A percentile compares a stretch with the other conserved stretches of the same genome.
Evolutionary conservation across 2,113 vertebrate species (phyloP).

Genomic region (Tretioscincus oriximinensis): DNA sequence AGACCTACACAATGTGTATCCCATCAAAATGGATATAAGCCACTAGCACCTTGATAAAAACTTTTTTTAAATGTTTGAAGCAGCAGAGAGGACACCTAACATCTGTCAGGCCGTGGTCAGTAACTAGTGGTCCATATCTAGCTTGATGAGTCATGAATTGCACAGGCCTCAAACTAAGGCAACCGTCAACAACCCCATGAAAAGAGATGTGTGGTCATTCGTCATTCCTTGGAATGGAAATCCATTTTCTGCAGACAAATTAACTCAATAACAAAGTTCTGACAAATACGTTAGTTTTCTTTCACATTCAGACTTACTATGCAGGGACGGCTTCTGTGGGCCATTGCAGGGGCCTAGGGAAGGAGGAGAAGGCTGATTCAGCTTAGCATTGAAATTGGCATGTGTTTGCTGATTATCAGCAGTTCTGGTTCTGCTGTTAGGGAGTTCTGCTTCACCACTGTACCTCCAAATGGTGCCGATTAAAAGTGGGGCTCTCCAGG

Average conservation of each 20-base stretch:
- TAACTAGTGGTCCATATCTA: not conserved
- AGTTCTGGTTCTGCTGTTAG: no score
- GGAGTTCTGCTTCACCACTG: no score
- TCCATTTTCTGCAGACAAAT: not conserved
- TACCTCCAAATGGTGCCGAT: no score
- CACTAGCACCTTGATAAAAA: not conserved
- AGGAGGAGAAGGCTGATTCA: no score
- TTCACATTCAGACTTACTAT: not conserved
- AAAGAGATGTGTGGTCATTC: not conserved
- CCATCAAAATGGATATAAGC: conserved; percentile 1
- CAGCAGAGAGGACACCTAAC: not conserved
- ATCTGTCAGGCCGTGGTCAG: not conserved
- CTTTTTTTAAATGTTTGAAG: not conserved
- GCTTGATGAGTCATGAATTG: not conserved
- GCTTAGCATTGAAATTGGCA: no score
- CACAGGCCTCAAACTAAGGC: conserved; percentile 16
- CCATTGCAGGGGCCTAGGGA: no score
- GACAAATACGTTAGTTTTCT: not conserved
- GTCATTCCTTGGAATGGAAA: not conserved
- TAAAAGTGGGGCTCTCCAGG: no score
- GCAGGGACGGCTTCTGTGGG: not conserved
- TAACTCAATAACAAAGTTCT: not conserved
- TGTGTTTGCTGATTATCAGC: no score
- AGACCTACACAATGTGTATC: not conserved
- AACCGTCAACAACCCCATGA: not conserved